Percentiles rank a stretch among this genome's conserved stretches.
Conservation (phyloP, 2,113 vertebrate species). For the Centrocercus urophasianus region DNA sequence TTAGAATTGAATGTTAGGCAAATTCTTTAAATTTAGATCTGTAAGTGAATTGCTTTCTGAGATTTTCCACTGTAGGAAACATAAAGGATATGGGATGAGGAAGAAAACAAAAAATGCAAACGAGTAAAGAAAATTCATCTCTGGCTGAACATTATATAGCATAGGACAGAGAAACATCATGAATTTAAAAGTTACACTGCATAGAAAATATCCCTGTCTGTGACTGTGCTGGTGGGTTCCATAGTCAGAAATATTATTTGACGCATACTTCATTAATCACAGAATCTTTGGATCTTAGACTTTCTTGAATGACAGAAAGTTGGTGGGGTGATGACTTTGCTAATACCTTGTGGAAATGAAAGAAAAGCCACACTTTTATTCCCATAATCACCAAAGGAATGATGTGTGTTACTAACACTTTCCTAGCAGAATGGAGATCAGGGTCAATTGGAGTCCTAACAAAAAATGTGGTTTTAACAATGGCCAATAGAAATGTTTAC, state of each 20-base stretch:
- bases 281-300: neutral
- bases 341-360: neutral
- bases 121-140: neutral
- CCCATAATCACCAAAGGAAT: neutral
- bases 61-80: neutral
- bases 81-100: neutral
- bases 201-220: neutral
- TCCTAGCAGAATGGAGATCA: neutral
- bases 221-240: neutral
- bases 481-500: neutral
- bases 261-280: neutral
- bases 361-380: neutral
- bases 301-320: neutral
- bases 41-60: neutral
- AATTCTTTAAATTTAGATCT: neutral
- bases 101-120: neutral
- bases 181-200: neutral
- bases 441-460: neutral
- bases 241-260: neutral
- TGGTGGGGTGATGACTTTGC: neutral
- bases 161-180: neutral
- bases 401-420: neutral
- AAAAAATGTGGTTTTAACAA: neutral
- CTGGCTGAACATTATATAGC: neutral
- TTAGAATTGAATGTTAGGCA: neutral